Evolutionary conservation across 2,113 vertebrate genomes (phyloP).

Genomic region (Hemichromis elongatus): DNA sequence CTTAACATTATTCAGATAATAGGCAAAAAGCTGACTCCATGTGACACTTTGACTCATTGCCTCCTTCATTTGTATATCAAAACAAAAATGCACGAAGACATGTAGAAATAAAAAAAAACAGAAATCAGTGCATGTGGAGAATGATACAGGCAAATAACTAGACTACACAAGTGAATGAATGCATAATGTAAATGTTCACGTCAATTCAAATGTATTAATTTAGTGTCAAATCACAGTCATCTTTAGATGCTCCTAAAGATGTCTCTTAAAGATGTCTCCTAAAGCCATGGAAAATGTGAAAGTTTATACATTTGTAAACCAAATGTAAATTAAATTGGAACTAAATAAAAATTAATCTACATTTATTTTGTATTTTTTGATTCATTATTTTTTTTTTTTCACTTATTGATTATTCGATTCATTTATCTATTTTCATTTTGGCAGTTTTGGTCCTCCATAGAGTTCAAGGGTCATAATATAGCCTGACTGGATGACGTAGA

Average conservation of each 20-base stretch:
- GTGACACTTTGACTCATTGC: background rate
- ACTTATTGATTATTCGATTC: background rate
- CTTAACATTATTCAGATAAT: background rate
- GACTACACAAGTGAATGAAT: background rate
- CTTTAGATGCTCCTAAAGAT: background rate
- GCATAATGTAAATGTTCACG: background rate
- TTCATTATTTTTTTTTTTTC: background rate
- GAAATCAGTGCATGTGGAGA: background rate
- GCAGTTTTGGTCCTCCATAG: background rate
- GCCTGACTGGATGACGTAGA: background rate
- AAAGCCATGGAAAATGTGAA: background rate
- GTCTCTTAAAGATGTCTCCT: too few relatives aligned
- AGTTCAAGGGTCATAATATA: background rate
- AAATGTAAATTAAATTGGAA: background rate
- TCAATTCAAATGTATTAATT: background rate
- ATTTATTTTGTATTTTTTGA: background rate
- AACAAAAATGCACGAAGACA: background rate
- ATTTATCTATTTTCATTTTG: background rate
- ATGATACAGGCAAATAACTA: background rate
- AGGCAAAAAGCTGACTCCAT: background rate
- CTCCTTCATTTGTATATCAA: background rate
- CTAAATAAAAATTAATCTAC: background rate
- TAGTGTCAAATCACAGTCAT: background rate
- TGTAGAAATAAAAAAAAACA: background rate
- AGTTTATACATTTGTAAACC: background rate